Evolutionary conservation across 2,888 invertebrate species (phyloP), one percentile per base, ranked within the genome.

Genomic region (Reticulitermes lucifugus): DNA sequence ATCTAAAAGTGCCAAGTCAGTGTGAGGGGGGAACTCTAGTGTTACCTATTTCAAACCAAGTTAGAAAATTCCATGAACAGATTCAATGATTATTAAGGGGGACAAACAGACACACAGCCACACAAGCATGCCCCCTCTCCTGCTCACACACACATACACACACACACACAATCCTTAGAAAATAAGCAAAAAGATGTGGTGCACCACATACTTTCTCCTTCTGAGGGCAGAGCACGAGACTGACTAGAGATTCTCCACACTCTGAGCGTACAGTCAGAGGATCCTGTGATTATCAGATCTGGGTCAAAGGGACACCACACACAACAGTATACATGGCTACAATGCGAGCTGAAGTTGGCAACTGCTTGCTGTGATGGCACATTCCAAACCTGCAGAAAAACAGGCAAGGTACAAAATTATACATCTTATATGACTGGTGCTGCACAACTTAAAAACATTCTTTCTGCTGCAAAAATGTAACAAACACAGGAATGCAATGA

Each of bases 291-390:
- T 46, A 95, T 92, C 55, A 92, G 90, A 89, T 93, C 92, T 18
- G 93, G 91, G 89, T 95, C 92, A 60, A 93, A 88, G 6, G 94
- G 93, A 90, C 94, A 93, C 95, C 96, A 97, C 88, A 92, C 90
- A 70, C 93, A 93, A 87, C 93, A 91, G 83, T 95, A 90, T 60
- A 94, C 89, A 59, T 93, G 90, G 83, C 91, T 91, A 81, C 89
- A 87, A 89, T 95, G 95, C 7, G 92, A 93, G 21, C 90, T 89
- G 90, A 93, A 96, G 84, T 95, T 93, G 0, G 93, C 93, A 83
- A 94, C 87, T 88, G 94, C 87, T 79, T 91, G 90, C 88, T 92
- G 91, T 9, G 90, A 91, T 79, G 91, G 89, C 21, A 94, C 92
- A 90, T 95, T 93, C 95, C 95, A 95, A 25, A 95, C 92, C 94